Evolutionary conservation across 1,140 invertebrate species (phyloP).

Genomic region (Trachymyrmex septentrionalis): DNA sequence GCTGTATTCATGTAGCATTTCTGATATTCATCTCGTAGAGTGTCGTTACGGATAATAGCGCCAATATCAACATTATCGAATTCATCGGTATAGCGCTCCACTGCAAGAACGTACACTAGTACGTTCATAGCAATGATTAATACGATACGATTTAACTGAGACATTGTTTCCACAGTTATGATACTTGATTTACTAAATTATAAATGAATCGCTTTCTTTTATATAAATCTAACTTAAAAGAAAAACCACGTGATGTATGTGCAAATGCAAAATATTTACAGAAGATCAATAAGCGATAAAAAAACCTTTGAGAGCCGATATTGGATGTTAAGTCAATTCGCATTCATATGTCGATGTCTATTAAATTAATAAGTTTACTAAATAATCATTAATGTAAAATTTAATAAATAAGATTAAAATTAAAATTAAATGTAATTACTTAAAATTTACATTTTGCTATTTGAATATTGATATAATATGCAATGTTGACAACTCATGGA

Average conservation of each 20-base stretch:
- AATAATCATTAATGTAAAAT: no score
- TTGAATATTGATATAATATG: no score
- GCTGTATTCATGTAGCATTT: no score
- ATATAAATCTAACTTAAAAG: background rate
- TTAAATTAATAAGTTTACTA: no score
- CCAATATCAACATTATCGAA: slow-evolving; percentile 37
- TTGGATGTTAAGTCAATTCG: no score
- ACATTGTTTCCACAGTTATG: background rate
- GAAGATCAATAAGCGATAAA: background rate
- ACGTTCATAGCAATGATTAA: background rate
- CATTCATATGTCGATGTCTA: no score
- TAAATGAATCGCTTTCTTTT: background rate
- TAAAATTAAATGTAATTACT: no score
- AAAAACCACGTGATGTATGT: background rate
- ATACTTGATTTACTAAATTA: background rate
- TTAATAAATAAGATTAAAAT: no score
- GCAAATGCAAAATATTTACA: background rate
- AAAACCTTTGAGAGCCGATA: no score
- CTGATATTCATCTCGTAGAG: no score
- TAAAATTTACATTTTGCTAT: no score
- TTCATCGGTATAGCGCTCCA: background rate
- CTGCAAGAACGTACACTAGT: background rate
- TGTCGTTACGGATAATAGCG: background rate
- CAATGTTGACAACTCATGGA: no score
- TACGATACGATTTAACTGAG: background rate